phyloP scores from a whole-genome alignment of 2,797 vertebrate genomes.

The Clarias fuscus region DNA sequence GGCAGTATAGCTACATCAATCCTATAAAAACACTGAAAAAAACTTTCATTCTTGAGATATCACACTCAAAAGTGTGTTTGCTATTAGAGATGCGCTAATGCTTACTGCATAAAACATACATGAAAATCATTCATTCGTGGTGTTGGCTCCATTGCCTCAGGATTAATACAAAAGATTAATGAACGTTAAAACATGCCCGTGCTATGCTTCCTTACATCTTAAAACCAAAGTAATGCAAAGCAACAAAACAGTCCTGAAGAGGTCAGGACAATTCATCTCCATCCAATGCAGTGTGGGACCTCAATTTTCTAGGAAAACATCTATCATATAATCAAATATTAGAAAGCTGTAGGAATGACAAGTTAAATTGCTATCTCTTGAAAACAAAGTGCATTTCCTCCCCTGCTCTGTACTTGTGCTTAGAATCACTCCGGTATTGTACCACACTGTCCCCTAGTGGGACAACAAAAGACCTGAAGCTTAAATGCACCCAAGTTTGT shows the following conservation, averaged over 20 bases:
- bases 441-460: constrained; percentile 1
- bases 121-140: not conserved
- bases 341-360: not conserved
- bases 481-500: not conserved
- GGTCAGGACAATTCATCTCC: not conserved
- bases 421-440: not conserved
- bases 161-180: not conserved
- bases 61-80: not conserved
- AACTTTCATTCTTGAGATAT: not conserved
- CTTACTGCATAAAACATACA: not conserved
- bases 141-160: not conserved
- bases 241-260: not conserved
- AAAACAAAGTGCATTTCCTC: not conserved
- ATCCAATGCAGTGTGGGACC: not conserved
- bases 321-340: not conserved
- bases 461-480: not conserved
- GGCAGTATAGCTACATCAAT: no score
- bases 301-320: not conserved
- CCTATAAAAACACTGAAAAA: not conserved
- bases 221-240: not conserved
- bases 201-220: not conserved
- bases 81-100: not conserved
- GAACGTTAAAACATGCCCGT: not conserved
- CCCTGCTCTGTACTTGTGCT: not conserved
- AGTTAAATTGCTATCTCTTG: not conserved